A percentile compares a stretch with the other conserved stretches of the same genome.
Evolutionary conservation across 2,113 vertebrate species (phyloP).

Genomic region (Actinemys pallida): DNA sequence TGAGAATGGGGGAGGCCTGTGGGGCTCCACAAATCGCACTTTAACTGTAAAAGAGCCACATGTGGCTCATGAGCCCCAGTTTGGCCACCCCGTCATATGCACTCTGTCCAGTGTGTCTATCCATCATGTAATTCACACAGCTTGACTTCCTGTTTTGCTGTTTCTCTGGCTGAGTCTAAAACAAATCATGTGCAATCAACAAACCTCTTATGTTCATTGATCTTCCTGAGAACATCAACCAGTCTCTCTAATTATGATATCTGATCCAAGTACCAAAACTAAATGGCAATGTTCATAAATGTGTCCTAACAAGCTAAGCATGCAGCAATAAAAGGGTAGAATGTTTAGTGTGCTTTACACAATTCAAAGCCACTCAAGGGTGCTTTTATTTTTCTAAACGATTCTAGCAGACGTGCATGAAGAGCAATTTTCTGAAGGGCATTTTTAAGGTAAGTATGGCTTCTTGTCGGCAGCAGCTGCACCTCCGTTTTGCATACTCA

Average conservation of each 20-base stretch:
- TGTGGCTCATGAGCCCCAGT: no score
- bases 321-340: not conserved
- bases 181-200: not conserved
- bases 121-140: not conserved
- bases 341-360: not conserved
- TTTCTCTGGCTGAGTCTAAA: not conserved
- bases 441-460: not conserved
- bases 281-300: not conserved
- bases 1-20: no score
- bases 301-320: not conserved
- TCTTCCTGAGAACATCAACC: not conserved
- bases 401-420: not conserved
- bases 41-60: no score
- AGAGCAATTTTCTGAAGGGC: not conserved
- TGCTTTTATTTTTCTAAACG: not conserved
- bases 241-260: not conserved
- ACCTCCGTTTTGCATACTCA: not conserved
- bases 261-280: not conserved
- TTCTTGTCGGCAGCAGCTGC: not conserved
- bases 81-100: not conserved
- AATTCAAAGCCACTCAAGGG: not conserved
- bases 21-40: no score
- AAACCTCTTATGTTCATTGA: not conserved
- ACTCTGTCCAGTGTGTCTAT: not conserved
- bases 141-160: not conserved